Evolutionary conservation across 2,113 vertebrate species (phyloP).

Genomic region (Notiomystis cincta): DNA sequence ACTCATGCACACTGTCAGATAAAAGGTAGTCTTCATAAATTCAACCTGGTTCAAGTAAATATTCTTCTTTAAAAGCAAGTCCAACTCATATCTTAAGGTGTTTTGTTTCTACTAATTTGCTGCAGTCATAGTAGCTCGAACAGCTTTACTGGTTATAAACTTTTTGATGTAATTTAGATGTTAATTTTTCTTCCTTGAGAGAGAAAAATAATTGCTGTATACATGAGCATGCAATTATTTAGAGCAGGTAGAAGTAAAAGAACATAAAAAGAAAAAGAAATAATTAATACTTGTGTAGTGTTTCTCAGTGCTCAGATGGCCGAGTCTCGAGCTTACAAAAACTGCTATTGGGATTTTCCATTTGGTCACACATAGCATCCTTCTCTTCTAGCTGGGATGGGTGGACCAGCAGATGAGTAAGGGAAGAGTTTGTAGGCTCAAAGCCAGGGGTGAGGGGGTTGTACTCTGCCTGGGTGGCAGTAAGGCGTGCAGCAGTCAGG

Average conservation of each 20-base stretch:
- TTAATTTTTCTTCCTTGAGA: not conserved
- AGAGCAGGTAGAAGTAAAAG: not conserved
- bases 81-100: not conserved
- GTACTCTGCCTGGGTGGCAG: not conserved
- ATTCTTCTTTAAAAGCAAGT: not conserved
- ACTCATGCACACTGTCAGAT: not conserved
- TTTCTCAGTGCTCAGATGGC: not conserved
- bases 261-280: not conserved
- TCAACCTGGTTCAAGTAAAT: not conserved
- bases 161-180: constrained; percentile 12
- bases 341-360: not conserved
- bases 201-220: constrained; percentile 4
- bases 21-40: not conserved
- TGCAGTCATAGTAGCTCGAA: not conserved
- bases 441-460: too few species aligned
- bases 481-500: not conserved
- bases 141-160: not conserved
- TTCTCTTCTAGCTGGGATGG: not conserved
- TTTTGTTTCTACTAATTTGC: constrained; percentile 20
- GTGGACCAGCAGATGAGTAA: not conserved
- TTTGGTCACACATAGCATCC: fast-evolving
- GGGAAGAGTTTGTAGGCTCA: not conserved
- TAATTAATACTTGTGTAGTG: not conserved
- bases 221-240: not conserved
- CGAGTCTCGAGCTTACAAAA: not conserved